A percentile compares a stretch with the other conserved stretches of the same genome.
These are phyloP conservation scores for Helleia helle DNA, from an alignment of 2,888 invertebrate species.

Conservation along the genomic window DNA sequence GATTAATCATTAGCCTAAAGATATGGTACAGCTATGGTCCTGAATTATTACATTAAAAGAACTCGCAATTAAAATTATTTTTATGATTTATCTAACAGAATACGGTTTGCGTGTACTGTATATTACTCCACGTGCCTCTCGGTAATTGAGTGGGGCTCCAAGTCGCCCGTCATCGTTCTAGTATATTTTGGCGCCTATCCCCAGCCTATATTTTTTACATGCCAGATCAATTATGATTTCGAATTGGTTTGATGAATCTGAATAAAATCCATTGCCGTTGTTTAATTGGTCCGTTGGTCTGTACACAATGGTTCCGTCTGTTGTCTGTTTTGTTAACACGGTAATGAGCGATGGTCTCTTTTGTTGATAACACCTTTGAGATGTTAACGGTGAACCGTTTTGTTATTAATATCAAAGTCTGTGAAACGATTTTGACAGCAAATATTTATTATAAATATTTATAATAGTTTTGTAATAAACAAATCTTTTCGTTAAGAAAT, in stretches of 20 bases:
- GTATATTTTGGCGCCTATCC: slow-evolving; percentile 70
- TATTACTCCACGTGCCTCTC: slow-evolving; percentile 45
- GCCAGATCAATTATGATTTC: slow-evolving; percentile 71
- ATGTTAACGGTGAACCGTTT: not conserved
- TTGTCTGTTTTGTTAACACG: slow-evolving; percentile 27
- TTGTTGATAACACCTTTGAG: not conserved
- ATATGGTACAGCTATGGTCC: too few relatives aligned
- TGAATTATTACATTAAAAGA: too few relatives aligned
- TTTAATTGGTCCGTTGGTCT: slow-evolving; percentile 64
- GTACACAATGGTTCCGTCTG: slow-evolving; percentile 20
- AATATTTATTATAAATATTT: too few relatives aligned
- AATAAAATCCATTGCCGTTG: slow-evolving; percentile 70
- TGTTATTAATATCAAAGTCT: not conserved
- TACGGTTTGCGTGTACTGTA: slow-evolving; percentile 27
- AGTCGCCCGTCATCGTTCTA: slow-evolving; percentile 67
- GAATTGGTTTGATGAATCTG: slow-evolving; percentile 72
- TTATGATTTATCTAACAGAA: too few relatives aligned
- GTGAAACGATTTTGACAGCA: too few relatives aligned
- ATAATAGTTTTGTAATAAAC: too few relatives aligned
- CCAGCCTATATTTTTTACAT: slow-evolving; percentile 65
- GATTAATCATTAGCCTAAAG: too few relatives aligned
- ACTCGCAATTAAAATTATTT: too few relatives aligned
- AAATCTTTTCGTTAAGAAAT: too few relatives aligned
- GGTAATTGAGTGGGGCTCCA: slow-evolving; percentile 67
- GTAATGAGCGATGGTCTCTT: slow-evolving; percentile 23